Evolutionary conservation across 1,140 invertebrate genomes (phyloP), one percentile per base, ranked within the genome.

Genomic region (Meloidogyne hapla): DNA sequence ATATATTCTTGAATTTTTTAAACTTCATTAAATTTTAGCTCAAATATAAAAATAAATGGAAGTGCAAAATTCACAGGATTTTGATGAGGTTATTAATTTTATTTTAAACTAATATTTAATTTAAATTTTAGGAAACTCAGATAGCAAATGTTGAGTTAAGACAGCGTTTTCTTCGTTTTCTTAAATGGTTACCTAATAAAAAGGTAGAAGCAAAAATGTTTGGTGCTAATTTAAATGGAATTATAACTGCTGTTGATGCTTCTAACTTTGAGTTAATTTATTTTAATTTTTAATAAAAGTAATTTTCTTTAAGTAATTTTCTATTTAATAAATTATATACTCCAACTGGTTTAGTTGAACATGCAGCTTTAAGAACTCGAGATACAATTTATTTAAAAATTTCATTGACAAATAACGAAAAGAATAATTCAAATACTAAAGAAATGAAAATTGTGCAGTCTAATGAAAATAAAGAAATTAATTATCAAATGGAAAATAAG

Each of bases 341-440:
- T 26, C 70, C 70, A 9, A 73, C 56, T 13, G 25, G 70, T 26
- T 23, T 73, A 13, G 10, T 73, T 48, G 70, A 73, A 2, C 70
- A 73, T 62, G 70, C 70, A 9, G 70, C 70, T 28, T 21, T 73
- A 23, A 21, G 70, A 23, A 28, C 21, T n/a, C 56, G 70, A 1
- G 70, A 73, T 38, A 73, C 70, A 33, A 63, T 73, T 26, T 62
- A 26, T 48, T 73, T 73, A 26, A 63, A 61, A 73, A 48, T 63
- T 74, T 56, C 65, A 74, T 23, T 75, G 8, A 15, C 0, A 6
- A 15, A 67, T n/a, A 56, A 21, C n/a, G n/a, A 56, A n/a, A 6
- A 48, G 15, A 5, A 48, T 48, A 15, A 8, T 56, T n/a, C 6
- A 8, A 1, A n/a, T 6, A n/a, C n/a, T n/a, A n/a, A n/a, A 6